Evolutionary conservation across 23 tunicate species (phyloP).

Genomic region (Phallusia fumigata): DNA sequence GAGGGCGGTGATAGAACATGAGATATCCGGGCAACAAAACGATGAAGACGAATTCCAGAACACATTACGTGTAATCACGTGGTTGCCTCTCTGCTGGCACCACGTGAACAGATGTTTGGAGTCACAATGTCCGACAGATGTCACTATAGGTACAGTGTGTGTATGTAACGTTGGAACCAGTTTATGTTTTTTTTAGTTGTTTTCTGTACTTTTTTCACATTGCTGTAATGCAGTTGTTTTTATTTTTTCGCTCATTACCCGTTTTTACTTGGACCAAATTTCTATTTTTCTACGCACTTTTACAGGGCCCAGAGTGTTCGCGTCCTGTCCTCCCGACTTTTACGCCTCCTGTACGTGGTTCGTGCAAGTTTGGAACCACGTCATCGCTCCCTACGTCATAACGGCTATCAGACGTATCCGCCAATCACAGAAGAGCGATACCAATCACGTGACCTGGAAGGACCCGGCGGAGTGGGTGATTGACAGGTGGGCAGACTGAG

Average conservation of each 20-base stretch:
- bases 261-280: too few relatives aligned
- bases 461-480: slow-evolving; percentile 83
- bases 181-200: too few relatives aligned
- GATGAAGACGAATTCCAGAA: slow-evolving; percentile 56
- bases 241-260: too few relatives aligned
- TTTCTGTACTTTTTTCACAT: too few relatives aligned
- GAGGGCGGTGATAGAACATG: slow-evolving; percentile 47
- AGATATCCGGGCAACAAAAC: slow-evolving; percentile 15
- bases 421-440: slow-evolving; percentile 18
- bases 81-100: slow-evolving; percentile 95
- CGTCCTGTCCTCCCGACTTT: slow-evolving; percentile 57
- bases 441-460: slow-evolving; percentile 30
- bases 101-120: slow-evolving; percentile 80
- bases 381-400: slow-evolving; percentile 68
- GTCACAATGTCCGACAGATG: slow-evolving; percentile 32
- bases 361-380: slow-evolving; percentile 81
- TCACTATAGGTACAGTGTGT: slow-evolving; percentile 62
- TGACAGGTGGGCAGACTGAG: slow-evolving; percentile 43
- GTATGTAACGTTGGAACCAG: too few relatives aligned
- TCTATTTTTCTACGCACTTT: too few relatives aligned
- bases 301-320: slow-evolving; percentile 67
- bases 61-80: slow-evolving; percentile 63
- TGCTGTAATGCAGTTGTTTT: too few relatives aligned
- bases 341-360: slow-evolving; percentile 88
- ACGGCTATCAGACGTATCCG: slow-evolving; percentile 44